A percentile compares a stretch with the other conserved stretches of the same genome.
Evolutionary conservation across 1,140 invertebrate genomes (phyloP).

Genomic region (Steinernema feltiae): DNA sequence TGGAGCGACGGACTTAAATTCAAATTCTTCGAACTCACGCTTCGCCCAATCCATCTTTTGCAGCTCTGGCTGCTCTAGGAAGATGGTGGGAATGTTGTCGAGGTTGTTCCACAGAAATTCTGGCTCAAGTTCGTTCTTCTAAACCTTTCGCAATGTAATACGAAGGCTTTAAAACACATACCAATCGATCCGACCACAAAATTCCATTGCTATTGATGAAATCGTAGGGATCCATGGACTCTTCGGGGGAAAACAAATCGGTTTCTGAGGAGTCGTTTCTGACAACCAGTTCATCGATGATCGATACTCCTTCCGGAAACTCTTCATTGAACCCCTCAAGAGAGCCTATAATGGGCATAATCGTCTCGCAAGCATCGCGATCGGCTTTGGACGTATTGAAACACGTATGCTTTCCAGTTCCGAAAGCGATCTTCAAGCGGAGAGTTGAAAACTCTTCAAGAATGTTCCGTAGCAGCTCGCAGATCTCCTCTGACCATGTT

Average conservation of each 20-base stretch:
- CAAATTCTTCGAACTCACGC: neutral
- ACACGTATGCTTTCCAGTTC: neutral
- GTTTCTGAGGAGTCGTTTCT: neutral
- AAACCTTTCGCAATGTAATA: no score
- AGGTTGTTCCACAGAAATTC: neutral
- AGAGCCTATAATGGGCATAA: neutral
- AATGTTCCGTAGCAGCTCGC: neutral
- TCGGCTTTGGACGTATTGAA: neutral
- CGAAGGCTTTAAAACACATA: no score
- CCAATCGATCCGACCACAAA: neutral
- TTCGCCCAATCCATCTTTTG: neutral
- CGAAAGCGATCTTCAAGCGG: neutral
- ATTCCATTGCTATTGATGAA: neutral
- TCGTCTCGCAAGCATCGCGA: neutral
- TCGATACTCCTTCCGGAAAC: neutral
- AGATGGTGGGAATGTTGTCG: neutral
- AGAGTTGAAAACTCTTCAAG: neutral
- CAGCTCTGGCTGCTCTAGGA: neutral
- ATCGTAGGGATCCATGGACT: neutral
- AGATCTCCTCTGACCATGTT: neutral
- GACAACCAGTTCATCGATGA: neutral
- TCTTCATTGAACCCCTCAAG: neutral
- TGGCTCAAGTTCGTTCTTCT: no score
- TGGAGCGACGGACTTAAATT: neutral
- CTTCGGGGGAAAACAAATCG: neutral